Base-by-base conservation (phyloP, 2,888 invertebrate species). In the Mesorhabditis belari region DNA sequence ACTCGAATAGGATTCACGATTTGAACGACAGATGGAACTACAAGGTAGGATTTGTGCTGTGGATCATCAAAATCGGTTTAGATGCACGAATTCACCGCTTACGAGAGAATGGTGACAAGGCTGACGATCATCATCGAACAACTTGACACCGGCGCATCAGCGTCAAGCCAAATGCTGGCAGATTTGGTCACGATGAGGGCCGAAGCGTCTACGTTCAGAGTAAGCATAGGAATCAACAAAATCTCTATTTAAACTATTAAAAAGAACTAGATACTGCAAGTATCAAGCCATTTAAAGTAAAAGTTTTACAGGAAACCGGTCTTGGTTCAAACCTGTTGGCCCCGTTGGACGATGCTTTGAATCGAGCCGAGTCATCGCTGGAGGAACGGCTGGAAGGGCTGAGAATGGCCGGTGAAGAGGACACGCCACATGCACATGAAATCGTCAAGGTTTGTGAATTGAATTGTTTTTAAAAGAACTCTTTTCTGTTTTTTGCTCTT, bases 341-440 rank as follows among this genome's bases (percentile, higher is more conserved):
- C 55, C 57, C 66, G 4, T 57, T 69, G 5, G 62, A 63, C 52
- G 62, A 65, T 35, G 26, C 66, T 26, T 50, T 62, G n/a, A 53
- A 56, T 12, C 62, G 65, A 1, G 54, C 64, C 49, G 62, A 67
- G 55, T 51, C 53, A n/a, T 58, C 66, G 4, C 57, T 70, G 23
- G 51, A 62, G 25, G 62, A 63, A 28, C 65, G 68, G 58, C 60
- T 77, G 55, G 60, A 65, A 49, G 70, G 69, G 19, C 60, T 77
- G 24, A 69, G 71, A 49, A 60, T 75, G 64, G 66, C 70, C 53
- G 72, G 71, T 24, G 71, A 76, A 55, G 70, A 71, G 51, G 77
- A 77, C 63, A 56, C 64, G 26, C 58, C 68, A 27, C 62, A 69
- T 49, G 77, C 76, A 23, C 62, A 66, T 29, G 60, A 63, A 29